phyloP scores from a whole-genome alignment of 2,113 vertebrate species.

The Isurus oxyrinchus region DNA sequence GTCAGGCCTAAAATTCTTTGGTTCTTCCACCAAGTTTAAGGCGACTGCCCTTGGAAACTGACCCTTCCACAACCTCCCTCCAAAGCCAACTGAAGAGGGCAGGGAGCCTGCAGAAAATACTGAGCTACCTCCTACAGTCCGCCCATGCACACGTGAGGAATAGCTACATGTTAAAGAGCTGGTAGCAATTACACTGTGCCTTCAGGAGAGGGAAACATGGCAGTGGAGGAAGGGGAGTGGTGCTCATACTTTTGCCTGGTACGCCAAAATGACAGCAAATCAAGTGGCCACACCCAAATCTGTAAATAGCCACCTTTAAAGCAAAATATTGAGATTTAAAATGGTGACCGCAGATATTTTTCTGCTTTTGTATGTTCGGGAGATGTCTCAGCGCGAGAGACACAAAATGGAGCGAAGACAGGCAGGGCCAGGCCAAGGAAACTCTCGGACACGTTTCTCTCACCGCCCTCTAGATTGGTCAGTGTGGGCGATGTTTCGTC shows the following conservation, averaged over 20 bases:
- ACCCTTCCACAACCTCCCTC: neutral
- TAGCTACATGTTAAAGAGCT: neutral
- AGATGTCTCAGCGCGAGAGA: neutral
- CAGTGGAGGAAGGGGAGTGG: neutral
- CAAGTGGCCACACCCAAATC: neutral
- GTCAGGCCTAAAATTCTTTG: neutral
- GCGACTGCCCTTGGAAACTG: neutral
- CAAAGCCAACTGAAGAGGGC: neutral
- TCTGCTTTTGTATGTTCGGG: neutral
- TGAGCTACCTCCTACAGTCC: neutral
- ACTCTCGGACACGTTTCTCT: neutral
- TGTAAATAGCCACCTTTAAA: neutral
- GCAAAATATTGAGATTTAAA: neutral
- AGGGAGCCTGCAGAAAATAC: neutral
- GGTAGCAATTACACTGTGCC: neutral
- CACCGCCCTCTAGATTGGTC: neutral
- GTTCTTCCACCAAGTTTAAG: neutral
- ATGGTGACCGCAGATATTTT: neutral
- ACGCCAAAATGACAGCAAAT: neutral
- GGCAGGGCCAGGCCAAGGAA: neutral
- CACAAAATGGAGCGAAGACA: neutral
- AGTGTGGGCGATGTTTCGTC: no score
- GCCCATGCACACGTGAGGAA: neutral
- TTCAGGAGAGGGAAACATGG: neutral
- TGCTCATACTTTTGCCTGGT: no score